phyloP scores from a whole-genome alignment of 1,140 invertebrate genomes.

The Trichonephila clavata region DNA sequence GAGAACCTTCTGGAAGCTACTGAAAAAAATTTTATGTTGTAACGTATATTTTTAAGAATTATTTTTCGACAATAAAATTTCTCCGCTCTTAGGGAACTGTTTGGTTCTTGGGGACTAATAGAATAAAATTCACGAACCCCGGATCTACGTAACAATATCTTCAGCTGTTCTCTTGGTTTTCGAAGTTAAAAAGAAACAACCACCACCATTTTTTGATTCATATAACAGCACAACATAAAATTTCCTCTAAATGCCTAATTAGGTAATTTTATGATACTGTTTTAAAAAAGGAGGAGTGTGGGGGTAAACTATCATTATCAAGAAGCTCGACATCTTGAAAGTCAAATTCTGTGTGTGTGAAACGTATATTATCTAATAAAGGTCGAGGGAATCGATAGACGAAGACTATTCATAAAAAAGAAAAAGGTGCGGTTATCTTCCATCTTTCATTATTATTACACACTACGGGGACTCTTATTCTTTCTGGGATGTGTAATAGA shows the following conservation, averaged over 20 bases:
- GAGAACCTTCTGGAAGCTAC: no score
- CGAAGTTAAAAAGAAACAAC: no score
- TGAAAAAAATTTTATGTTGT: no score
- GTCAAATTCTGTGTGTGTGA: background rate
- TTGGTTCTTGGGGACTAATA: no score
- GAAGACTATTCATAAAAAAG: background rate
- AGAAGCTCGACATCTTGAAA: constrained; percentile 35
- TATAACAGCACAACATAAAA: background rate
- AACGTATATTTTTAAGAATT: no score
- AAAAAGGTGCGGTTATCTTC: constrained; percentile 38
- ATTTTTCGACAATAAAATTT: no score
- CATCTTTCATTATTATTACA: constrained; percentile 57
- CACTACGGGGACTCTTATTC: background rate
- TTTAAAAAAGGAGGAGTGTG: background rate
- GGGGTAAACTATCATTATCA: constrained; percentile 10
- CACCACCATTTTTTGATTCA: no score
- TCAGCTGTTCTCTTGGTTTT: no score
- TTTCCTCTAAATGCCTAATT: background rate
- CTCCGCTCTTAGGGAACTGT: no score
- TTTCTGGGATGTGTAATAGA: constrained; percentile 31
- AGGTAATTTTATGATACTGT: constrained; percentile 14
- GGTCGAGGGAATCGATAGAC: background rate
- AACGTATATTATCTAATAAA: background rate
- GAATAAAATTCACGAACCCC: no score
- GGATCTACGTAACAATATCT: no score